Conservation (phyloP, 2,888 invertebrate species). For the Agrilus cyanescens region DNA sequence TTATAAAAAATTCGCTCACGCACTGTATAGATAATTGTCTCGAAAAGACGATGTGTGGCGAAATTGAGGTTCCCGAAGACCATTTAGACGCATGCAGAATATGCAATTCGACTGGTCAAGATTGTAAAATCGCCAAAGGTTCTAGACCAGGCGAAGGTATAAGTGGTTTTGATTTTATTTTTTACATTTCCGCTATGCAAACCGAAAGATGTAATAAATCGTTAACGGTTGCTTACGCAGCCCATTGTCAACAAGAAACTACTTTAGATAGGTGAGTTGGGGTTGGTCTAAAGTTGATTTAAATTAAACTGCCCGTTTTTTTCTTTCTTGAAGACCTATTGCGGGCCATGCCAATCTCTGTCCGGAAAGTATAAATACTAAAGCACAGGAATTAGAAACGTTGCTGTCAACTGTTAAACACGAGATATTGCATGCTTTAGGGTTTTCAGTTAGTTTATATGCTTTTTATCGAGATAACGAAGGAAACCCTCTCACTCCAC, state of each 20-base stretch:
- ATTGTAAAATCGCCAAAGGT: constrained; percentile 51
- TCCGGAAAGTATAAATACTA: constrained; percentile 85
- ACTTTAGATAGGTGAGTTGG: constrained; percentile 63
- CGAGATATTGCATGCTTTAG: constrained; percentile 94
- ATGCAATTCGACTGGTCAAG: constrained; percentile 76
- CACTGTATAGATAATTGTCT: constrained; percentile 83
- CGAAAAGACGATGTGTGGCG: constrained; percentile 85
- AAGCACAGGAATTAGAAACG: constrained; percentile 81
- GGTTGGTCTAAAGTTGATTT: constrained; percentile 24
- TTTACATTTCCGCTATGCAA: constrained; percentile 92
- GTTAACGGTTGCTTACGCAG: constrained; percentile 91
- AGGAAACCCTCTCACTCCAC: constrained; percentile 77
- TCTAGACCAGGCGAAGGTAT: constrained; percentile 55
- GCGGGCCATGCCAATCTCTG: constrained; percentile 99
- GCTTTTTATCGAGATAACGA: constrained; percentile 88
- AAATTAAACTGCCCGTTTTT: constrained; percentile 1
- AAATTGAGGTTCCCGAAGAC: constrained; percentile 82
- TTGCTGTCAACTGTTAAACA: constrained; percentile 94
- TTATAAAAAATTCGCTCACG: constrained; percentile 68
- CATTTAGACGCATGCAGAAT: constrained; percentile 89
- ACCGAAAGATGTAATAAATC: constrained; percentile 80
- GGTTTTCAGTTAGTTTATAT: constrained; percentile 92
- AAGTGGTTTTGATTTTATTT: constrained; percentile 81
- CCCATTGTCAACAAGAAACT: constrained; percentile 95
- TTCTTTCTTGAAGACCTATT: constrained; percentile 60